A percentile compares a stretch with the other conserved stretches of the same genome.
Conservation (phyloP, 92 coral and sea anemone species). For the Diadumene lineata region DNA sequence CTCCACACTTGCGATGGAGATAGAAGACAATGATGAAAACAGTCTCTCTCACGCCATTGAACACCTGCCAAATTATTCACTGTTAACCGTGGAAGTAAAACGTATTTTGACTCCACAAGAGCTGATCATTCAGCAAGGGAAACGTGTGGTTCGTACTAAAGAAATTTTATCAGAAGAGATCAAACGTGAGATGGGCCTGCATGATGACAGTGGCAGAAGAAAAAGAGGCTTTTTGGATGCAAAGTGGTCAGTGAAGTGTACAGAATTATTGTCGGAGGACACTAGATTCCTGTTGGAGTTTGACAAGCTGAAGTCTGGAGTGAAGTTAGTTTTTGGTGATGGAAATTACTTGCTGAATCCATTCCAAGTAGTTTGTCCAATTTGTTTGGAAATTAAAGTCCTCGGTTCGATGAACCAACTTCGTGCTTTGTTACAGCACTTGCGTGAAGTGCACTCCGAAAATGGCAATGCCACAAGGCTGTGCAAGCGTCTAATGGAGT, state of each 20-base stretch:
- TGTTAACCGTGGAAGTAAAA: slow-evolving; percentile 50
- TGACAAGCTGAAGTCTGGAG: slow-evolving; percentile 48
- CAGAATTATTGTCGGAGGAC: slow-evolving; percentile 45
- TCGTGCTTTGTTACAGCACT: slow-evolving; percentile 25
- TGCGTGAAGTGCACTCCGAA: slow-evolving; percentile 44
- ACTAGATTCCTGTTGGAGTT: slow-evolving; percentile 47
- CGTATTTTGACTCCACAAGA: neutral
- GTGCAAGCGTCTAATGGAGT: slow-evolving; percentile 28
- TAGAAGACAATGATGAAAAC: slow-evolving; percentile 44
- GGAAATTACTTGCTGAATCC: slow-evolving; percentile 43
- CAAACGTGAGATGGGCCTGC: slow-evolving; percentile 63
- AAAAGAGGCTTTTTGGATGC: slow-evolving; percentile 47
- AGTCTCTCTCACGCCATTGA: slow-evolving; percentile 55
- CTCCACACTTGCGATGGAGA: slow-evolving; percentile 38
- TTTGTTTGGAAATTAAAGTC: slow-evolving; percentile 42
- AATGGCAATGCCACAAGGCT: slow-evolving; percentile 6
- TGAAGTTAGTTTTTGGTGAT: slow-evolving; percentile 36
- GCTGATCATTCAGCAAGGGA: neutral
- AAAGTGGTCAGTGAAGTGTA: slow-evolving; percentile 48
- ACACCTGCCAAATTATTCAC: slow-evolving; percentile 27
- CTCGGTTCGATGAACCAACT: slow-evolving; percentile 43
- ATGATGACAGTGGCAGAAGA: slow-evolving; percentile 39
- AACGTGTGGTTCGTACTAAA: slow-evolving; percentile 11
- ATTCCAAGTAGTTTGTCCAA: slow-evolving; percentile 50
- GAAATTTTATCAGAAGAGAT: slow-evolving; percentile 32